Percentiles rank a stretch among this genome's conserved stretches.
Conservation (phyloP, 2,113 vertebrate species). For the Gallinago paraguaiae region DNA sequence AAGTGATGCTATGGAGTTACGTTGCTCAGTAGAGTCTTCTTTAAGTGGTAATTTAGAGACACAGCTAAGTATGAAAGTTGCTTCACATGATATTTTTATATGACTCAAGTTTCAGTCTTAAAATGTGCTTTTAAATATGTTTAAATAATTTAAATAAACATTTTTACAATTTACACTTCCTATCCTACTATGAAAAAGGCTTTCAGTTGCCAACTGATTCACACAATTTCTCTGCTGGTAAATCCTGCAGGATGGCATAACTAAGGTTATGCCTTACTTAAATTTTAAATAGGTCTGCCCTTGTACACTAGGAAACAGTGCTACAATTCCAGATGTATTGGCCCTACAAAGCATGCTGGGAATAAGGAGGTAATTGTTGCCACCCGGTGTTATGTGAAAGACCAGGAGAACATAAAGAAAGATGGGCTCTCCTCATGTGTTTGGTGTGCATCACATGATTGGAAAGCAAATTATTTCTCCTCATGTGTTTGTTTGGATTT, state of each 20-base stretch:
- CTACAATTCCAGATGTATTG: neutral
- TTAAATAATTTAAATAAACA: neutral
- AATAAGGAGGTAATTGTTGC: neutral
- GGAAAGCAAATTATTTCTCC: neutral
- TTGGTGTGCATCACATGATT: neutral
- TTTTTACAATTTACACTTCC: neutral
- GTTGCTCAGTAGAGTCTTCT: neutral
- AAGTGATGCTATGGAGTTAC: neutral
- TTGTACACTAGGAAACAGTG: neutral
- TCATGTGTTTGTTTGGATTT: neutral
- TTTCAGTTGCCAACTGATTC: neutral
- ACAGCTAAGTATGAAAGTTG: neutral
- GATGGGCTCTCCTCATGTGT: neutral
- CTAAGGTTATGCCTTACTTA: neutral
- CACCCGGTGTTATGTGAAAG: neutral
- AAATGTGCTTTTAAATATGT: neutral
- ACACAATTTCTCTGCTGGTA: neutral
- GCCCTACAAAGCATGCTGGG: neutral
- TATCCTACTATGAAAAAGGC: neutral
- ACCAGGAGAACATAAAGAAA: neutral
- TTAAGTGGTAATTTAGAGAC: neutral
- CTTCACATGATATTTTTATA: neutral
- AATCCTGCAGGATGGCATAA: neutral
- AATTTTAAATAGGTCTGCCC: neutral
- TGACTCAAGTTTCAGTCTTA: neutral